Conservation (phyloP, 92 coral and sea anemone species). For the Paramuricea clavata region DNA sequence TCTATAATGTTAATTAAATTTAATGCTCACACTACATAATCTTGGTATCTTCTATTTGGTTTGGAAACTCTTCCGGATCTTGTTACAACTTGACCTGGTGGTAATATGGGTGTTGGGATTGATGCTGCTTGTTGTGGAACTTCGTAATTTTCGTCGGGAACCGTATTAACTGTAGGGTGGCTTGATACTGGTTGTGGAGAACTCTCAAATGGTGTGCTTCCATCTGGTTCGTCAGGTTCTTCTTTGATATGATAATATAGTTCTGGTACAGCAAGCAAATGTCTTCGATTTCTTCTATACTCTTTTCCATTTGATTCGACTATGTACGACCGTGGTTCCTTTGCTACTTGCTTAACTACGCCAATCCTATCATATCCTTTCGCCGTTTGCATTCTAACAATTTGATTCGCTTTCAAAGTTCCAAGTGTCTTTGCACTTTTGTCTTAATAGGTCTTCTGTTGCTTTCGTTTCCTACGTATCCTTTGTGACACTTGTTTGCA, state of each 20-base stretch:
- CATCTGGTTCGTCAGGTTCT: not conserved
- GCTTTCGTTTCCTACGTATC: not conserved
- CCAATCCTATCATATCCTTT: conserved; percentile 48
- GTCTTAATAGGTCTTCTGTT: conserved; percentile 42
- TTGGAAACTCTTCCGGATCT: too few relatives aligned
- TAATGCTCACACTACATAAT: too few relatives aligned
- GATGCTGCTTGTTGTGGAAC: too few relatives aligned
- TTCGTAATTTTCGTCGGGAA: too few relatives aligned
- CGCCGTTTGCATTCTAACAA: conserved; percentile 57
- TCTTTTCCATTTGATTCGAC: conserved; percentile 41
- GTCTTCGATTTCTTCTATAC: conserved; percentile 63
- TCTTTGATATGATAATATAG: not conserved
- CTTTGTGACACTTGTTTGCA: conserved; percentile 13
- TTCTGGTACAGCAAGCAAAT: conserved; percentile 53
- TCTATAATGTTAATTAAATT: too few relatives aligned
- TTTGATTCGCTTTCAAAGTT: conserved; percentile 33
- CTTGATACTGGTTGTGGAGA: not conserved
- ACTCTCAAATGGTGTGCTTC: too few relatives aligned
- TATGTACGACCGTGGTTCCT: conserved; percentile 60
- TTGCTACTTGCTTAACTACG: conserved; percentile 22
- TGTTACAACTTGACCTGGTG: too few relatives aligned
- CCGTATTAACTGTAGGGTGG: too few relatives aligned
- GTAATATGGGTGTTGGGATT: too few relatives aligned
- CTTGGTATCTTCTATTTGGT: too few relatives aligned
- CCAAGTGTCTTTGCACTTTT: conserved; percentile 31